Evolutionary conservation across 2,888 invertebrate genomes (phyloP), one percentile per base, ranked within the genome.

Genomic region (Cheilosia vernalis): DNA sequence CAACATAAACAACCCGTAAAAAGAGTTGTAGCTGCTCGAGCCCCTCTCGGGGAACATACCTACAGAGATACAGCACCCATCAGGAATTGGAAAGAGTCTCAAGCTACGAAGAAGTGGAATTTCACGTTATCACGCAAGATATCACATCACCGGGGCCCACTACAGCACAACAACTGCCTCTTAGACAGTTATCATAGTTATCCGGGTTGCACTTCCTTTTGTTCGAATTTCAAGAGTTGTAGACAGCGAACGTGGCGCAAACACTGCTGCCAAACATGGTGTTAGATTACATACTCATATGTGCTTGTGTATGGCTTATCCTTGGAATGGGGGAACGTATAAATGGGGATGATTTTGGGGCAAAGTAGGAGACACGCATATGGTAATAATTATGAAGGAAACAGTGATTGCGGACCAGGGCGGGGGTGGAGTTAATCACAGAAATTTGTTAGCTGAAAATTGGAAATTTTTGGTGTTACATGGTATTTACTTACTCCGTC

Each of bases 401-500:
- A 9, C 30, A 30, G 9, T 30, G 7, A 30, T 30, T 30, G 30
- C 2, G 30, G 30, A 9, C 9, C 30, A 0, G 5, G 78, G 72
- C 66, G 78, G 58, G 73, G 58, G 0, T 27, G 30, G 7, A 78
- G 61, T 81, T 85, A 87, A 74, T 87, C 83, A 55, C 27, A 37
- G 49, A 55, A 47, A 47, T 27, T 10, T 78, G 44, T 66, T 58
- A 63, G 30, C 58, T 37, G 51, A 40, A 67, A 63, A 70, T 77
- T 64, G 19, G 61, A 66, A 74, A 51, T 47, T 9, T 70, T 51
- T 27, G n/a, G 17, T 78, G 17, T 21, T 30, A 37, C 37, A 37
- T 49, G 17, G 13, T 49, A 17, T 51, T 24, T 51, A 93, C 96
- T 95, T 93, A 98, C 98, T 92, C 96, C 97, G 93, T 99, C 98